Evolutionary conservation across 2,113 vertebrate species (phyloP), one percentile per base, ranked within the genome.

Genomic region (Sterrhoptilus dennistouni): DNA sequence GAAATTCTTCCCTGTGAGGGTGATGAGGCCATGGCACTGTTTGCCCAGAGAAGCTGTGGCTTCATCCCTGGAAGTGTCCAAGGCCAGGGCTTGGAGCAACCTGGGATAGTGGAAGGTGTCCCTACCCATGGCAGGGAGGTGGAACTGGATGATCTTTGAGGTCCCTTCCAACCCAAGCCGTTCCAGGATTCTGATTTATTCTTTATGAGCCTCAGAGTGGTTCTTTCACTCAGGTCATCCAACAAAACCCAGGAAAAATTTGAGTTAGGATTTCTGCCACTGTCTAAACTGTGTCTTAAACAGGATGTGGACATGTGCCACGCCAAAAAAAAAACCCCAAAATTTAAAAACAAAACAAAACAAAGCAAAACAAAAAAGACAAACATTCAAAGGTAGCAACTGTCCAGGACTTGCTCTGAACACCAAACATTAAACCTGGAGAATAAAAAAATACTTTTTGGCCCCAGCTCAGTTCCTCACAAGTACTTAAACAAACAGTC

Each of bases 1-100:
- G 27, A 0, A 66, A 59, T 66, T 38, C 1, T 16, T 59, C 2
- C 0, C 19, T 59, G 17, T 0, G 36, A 24, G 4, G 28, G 5
- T 66, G 60, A 2, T 0, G 45, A 68, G 28, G 61, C 5, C 23
- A 24, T 60, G 60, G 60, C 15, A 28, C 1, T 49, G 27, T 3
- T 2, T 65, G 0, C 0, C 24, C 45, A 29, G 24, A 38, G 31
- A 29, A 75, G 15, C 6, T 66, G 33, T 45, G 68, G 68, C 27
- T 74, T 22, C 5, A 66, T 24, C 33, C 44, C 33, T 44, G 44
- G 12, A 38, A 75, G 10, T 38, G 56, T 54, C 2, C 74, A 19
- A 11, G 47, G 23, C 23, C 64, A 45, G 33, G 5, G 8, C 5
- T 65, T 57, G 22, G 44, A 75, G 28, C n/a, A 53, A 0, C 18